A percentile compares a stretch with the other conserved stretches of the same genome.
These are phyloP conservation scores for Geothlypis trichas DNA, from an alignment of 2,113 vertebrate species.

Conservation along the genomic window DNA sequence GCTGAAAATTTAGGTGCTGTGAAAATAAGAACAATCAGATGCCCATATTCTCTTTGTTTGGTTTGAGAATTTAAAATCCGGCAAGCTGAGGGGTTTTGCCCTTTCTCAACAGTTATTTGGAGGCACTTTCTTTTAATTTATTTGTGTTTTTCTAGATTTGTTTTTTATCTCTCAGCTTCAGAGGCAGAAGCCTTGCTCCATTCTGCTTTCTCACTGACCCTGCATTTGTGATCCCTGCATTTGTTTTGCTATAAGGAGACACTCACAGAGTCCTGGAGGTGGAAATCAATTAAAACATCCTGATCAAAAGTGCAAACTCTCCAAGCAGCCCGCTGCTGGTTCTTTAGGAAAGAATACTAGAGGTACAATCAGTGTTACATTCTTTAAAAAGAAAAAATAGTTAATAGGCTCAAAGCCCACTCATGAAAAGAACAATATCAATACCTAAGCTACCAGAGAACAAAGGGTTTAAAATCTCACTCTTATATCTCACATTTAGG, in stretches of 20 bases:
- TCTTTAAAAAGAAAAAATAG: neutral
- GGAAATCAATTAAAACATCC: neutral
- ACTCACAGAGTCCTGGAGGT: neutral
- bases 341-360: neutral
- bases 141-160: neutral
- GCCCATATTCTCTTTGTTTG: neutral
- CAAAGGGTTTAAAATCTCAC: neutral
- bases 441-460: neutral
- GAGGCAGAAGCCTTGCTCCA: neutral
- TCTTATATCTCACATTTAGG: neutral
- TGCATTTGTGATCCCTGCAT: neutral
- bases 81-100: neutral
- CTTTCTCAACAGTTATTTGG: neutral
- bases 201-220: neutral
- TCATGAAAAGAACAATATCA: neutral
- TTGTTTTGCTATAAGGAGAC: neutral
- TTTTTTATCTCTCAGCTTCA: neutral
- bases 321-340: neutral
- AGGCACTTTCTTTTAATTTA: rapidly evolving
- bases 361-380: neutral
- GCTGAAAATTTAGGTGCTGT: neutral
- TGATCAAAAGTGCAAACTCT: neutral
- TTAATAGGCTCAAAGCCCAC: neutral
- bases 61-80: neutral
- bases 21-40: neutral